Evolutionary conservation across 30 jellyfish, hydroid and myxozoan species (phyloP), one percentile per base, ranked within the genome.

Genomic region (Chrysaora quinquecirrha): DNA sequence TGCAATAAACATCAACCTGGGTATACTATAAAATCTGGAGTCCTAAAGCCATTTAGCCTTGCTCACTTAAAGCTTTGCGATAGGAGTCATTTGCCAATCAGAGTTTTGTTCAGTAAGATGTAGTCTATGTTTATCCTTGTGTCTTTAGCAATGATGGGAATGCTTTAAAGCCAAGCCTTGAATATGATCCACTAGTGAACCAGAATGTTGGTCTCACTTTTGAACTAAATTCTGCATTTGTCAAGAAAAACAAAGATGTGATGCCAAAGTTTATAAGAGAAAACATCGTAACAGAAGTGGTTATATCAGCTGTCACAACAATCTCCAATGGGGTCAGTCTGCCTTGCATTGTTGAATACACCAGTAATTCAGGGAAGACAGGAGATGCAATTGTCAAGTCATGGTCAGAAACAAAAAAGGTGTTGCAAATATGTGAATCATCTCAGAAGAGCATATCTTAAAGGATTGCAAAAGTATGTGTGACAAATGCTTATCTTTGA

Each of bases 1-100:
- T 68, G 80, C 67, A 28, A 31, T 24, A 68, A 68, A 34, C 67
- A 68, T 16, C 80, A 68, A 68, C 64, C 80, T 68, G 80, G 80
- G 64, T 68, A 68, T 29, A 68, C 80, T 3, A 28, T 31, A 25
- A 31, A 68, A 12, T 43, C 84, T 1, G 48, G 84, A 72, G 72
- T 72, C 48, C 38, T 72, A 4, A 43, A 43, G 46, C 72, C 84
- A 30, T 31, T 34, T 58, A 29, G 72, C 72, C 72, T n/a, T n/a
- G n/a, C n/a, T n/a, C 0, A 16, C 23, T 58, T 58, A 29, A 58
- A 58, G 72, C 72, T 58, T 12, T 58, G 72, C 23, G 72, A 58
- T 58, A 58, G 72, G 0, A 58, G 72, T 58, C 29, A 58, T 58
- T 30, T 9, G n/a, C n/a, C n/a, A n/a, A n/a, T n/a, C n/a, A n/a